Conservation (phyloP, 2,113 vertebrate species). For the Equus przewalskii region DNA sequence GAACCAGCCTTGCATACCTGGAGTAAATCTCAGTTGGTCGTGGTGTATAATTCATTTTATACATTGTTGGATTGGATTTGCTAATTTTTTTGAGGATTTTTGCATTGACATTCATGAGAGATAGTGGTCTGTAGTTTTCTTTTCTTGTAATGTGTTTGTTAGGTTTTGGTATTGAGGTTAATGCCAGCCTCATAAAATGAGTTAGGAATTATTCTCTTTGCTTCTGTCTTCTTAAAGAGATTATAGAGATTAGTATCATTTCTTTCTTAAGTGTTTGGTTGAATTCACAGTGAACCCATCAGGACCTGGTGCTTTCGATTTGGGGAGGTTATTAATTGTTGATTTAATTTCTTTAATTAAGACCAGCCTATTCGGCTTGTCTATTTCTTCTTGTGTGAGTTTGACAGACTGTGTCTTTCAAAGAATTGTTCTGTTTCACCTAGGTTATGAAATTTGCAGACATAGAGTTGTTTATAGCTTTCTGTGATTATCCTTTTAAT, state of each 20-base stretch:
- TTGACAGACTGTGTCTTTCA: not conserved
- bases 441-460: not conserved
- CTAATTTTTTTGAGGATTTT: slow-evolving; percentile 14
- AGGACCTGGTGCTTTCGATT: not conserved
- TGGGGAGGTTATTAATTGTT: not conserved
- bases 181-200: not conserved
- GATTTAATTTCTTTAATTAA: not conserved
- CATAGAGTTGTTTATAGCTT: not conserved
- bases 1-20: not conserved
- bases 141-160: not conserved
- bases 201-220: not conserved
- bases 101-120: not conserved
- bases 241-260: not conserved
- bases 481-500: not conserved
- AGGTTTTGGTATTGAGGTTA: not conserved
- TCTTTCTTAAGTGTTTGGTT: not conserved
- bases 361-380: not conserved
- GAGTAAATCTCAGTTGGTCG: not conserved
- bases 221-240: not conserved
- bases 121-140: not conserved
- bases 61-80: not conserved
- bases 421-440: not conserved
- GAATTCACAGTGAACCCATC: not conserved
- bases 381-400: not conserved
- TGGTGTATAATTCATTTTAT: slow-evolving; percentile 1